Percentiles rank a stretch among this genome's conserved stretches.
phyloP scores from a whole-genome alignment of 2,113 vertebrate species.

The Capreolus pygargus region DNA sequence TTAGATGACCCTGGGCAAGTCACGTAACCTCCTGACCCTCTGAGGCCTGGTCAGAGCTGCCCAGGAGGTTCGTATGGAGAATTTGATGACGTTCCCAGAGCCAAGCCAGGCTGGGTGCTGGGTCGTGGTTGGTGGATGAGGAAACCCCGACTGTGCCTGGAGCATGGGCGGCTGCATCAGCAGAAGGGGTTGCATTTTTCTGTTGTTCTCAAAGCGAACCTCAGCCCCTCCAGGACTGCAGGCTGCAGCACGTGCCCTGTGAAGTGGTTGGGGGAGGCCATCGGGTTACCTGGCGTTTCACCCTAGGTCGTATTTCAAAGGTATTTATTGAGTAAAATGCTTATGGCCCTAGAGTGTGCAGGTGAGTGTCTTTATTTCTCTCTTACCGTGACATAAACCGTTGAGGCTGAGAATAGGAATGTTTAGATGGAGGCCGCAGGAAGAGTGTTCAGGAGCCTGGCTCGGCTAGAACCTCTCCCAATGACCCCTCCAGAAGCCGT shows the following conservation, averaged over 20 bases:
- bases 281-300: rapidly evolving
- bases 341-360: rapidly evolving
- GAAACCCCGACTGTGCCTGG: too few species aligned
- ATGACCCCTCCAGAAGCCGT: not conserved
- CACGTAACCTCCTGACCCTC: not conserved
- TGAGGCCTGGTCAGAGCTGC: not conserved
- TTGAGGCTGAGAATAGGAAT: not conserved
- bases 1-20: not conserved
- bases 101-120: not conserved
- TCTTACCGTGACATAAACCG: rapidly evolving
- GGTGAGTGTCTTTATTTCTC: not conserved
- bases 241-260: not conserved
- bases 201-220: not conserved
- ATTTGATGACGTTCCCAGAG: rapidly evolving
- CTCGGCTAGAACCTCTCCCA: not conserved
- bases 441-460: not conserved
- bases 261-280: not conserved
- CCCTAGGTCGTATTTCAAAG: not conserved
- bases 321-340: not conserved
- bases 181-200: not conserved
- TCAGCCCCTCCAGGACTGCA: not conserved
- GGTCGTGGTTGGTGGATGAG: rapidly evolving
- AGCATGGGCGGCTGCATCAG: not conserved
- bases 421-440: rapidly evolving
- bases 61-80: rapidly evolving